A percentile compares a stretch with the other conserved stretches of the same genome.
These are phyloP conservation scores for Semnopithecus entellus DNA, from an alignment of 2,113 vertebrate genomes.

Conservation along the genomic window DNA sequence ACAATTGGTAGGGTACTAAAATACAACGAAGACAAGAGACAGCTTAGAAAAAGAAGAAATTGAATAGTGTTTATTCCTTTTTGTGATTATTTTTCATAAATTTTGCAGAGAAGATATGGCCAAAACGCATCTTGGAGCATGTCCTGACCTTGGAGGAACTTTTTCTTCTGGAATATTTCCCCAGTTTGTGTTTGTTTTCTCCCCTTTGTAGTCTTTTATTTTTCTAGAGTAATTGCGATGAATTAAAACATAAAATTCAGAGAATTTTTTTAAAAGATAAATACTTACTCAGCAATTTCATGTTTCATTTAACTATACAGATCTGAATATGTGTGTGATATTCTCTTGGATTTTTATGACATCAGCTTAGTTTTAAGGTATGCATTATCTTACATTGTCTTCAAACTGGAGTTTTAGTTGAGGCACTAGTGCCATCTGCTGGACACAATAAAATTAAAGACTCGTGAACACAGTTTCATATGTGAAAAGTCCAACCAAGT, in stretches of 20 bases:
- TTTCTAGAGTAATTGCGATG: background rate
- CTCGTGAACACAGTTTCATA: background rate
- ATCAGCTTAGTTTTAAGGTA: background rate
- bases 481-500: background rate
- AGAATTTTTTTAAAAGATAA: background rate
- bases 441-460: conserved; percentile 56
- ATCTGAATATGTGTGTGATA: background rate
- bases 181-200: background rate
- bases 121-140: background rate
- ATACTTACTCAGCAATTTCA: background rate
- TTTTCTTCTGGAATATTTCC: background rate
- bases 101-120: background rate
- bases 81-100: background rate
- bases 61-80: background rate
- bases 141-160: background rate
- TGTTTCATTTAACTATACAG: background rate
- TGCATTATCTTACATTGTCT: rapidly evolving
- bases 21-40: background rate
- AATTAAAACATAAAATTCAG: background rate
- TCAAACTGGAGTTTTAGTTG: conserved; percentile 59
- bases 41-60: background rate
- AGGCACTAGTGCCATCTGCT: conserved; percentile 81
- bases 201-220: background rate
- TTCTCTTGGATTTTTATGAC: background rate
- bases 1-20: too few species aligned